phyloP scores from a whole-genome alignment of 2,797 vertebrate genomes.

The Danio albolineatus region DNA sequence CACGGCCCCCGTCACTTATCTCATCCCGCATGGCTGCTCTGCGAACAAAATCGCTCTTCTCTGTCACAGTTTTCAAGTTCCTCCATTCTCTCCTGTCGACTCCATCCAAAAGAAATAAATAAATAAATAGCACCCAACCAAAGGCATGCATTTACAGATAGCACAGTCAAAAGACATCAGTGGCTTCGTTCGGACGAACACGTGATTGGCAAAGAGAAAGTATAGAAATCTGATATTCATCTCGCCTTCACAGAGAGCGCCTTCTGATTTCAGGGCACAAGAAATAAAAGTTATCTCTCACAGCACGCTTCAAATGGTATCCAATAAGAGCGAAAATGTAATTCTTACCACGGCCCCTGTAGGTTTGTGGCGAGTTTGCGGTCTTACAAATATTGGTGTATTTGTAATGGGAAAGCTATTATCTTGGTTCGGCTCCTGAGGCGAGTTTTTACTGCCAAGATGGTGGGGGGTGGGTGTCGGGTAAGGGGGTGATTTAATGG shows the following conservation, averaged over 20 bases:
- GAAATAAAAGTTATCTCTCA: conserved; percentile 56
- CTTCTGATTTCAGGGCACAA: conserved; percentile 44
- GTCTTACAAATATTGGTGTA: conserved; percentile 79
- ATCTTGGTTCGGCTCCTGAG: conserved; percentile 74
- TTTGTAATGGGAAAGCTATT: conserved; percentile 85
- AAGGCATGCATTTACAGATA: conserved; percentile 39
- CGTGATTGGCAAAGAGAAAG: conserved; percentile 37
- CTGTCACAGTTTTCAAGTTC: conserved; percentile 42
- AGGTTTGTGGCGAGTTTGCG: conserved; percentile 43
- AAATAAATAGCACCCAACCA: conserved; percentile 20
- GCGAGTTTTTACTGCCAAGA: conserved; percentile 77
- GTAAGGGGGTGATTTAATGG: conserved; percentile 56
- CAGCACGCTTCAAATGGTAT: conserved; percentile 52
- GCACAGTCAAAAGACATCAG: conserved; percentile 37
- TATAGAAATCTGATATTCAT: conserved; percentile 48
- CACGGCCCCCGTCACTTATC: conserved; percentile 59
- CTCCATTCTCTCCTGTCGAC: conserved; percentile 13
- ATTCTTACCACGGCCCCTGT: conserved; percentile 43
- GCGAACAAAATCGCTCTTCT: conserved; percentile 55
- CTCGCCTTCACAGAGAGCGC: conserved; percentile 29
- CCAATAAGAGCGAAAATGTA: conserved; percentile 59
- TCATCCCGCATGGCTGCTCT: conserved; percentile 53
- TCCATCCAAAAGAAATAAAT: conserved; percentile 8
- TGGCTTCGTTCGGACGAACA: conserved; percentile 44
- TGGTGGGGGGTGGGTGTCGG: conserved; percentile 39